Percentiles rank a stretch among this genome's conserved stretches.
These are phyloP conservation scores for Phalacrocorax carbo DNA, from an alignment of 2,113 vertebrate genomes.

Conservation along the genomic window DNA sequence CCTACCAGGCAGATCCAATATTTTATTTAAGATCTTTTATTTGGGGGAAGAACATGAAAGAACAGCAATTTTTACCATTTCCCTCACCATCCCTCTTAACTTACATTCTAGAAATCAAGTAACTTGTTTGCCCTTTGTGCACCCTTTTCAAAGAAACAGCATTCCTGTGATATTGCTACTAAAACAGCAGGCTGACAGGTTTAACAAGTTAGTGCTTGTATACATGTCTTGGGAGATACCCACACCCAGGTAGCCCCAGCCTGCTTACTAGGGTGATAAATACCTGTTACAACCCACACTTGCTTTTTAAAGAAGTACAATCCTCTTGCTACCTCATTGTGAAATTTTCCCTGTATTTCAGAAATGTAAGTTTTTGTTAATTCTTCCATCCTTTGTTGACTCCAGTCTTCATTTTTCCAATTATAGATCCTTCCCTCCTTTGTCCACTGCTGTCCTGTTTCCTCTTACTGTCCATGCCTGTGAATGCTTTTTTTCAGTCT, in stretches of 20 bases:
- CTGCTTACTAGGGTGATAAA: slow-evolving; percentile 44
- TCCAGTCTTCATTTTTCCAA: background rate
- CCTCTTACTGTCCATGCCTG: background rate
- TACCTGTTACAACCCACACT: slow-evolving; percentile 45
- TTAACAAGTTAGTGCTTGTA: slow-evolving; percentile 41
- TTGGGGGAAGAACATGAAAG: slow-evolving; percentile 19
- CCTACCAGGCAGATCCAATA: background rate
- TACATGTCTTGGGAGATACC: slow-evolving; percentile 24
- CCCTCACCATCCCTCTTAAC: background rate
- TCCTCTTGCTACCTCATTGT: background rate
- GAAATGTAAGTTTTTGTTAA: background rate
- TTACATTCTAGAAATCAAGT: slow-evolving; percentile 22
- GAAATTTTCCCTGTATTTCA: background rate
- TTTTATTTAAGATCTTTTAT: slow-evolving; percentile 39
- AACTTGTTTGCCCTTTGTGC: slow-evolving; percentile 22
- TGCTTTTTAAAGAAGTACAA: background rate
- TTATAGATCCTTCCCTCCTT: background rate
- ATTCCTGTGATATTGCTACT: slow-evolving; percentile 49
- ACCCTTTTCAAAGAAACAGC: slow-evolving; percentile 36
- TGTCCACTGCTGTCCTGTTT: background rate
- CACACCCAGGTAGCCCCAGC: slow-evolving; percentile 56
- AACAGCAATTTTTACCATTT: slow-evolving; percentile 3
- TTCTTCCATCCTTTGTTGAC: background rate
- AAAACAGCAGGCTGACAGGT: slow-evolving; percentile 51
- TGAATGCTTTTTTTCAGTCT: background rate